Base-by-base conservation (phyloP, 2,113 vertebrate genomes). In the Turdus rufiventris region DNA sequence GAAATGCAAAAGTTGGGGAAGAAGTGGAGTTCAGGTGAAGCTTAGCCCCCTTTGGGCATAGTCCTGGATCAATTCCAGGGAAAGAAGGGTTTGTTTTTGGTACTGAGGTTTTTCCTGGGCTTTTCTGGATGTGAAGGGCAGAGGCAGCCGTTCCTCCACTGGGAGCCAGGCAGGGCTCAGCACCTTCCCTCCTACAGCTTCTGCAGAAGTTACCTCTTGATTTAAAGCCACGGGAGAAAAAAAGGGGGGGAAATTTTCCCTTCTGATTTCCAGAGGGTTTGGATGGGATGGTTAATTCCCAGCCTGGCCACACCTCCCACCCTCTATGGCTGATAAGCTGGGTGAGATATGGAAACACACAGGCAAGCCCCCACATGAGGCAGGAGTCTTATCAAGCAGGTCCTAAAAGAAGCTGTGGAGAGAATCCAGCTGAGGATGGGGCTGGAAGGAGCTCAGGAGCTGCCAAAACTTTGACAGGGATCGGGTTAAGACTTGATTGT, bases 331-430 rank as follows among this genome's bases (percentile, higher is more conserved):
- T 89, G 94, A 91, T 86, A 96, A 92, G 29, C 60, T 14, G 47
- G 58, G 90, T 0, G 8, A 93, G 72, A 73, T 83, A 83, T 3
- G 20, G 86, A 86, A 92, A 74, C 38, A 57, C 68, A 76, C 33
- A 34, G 78, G 60, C 94, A 96, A 95, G 92, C 92, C 63, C 79
- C 72, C 88, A 96, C 92, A 93, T 53, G 94, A 95, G 78, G 36
- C 45, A 9, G 38, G 3, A 1, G 82, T 17, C 85, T 93, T 94
- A 96, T 94, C 91, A 86, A 43, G 72, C 43, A 65, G 61, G n/a
- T 67, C 84, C 86, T 53, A 18, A 78, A 77, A 71, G 80, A 91
- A 92, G 57, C 0, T 1, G 14, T 89, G 86, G 91, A 91, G 21
- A 0, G 0, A 68, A 89, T 84, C 86, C 96, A 92, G 84, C 50